phyloP scores from a whole-genome alignment of 2,888 invertebrate genomes.

The Lasiommata megera region DNA sequence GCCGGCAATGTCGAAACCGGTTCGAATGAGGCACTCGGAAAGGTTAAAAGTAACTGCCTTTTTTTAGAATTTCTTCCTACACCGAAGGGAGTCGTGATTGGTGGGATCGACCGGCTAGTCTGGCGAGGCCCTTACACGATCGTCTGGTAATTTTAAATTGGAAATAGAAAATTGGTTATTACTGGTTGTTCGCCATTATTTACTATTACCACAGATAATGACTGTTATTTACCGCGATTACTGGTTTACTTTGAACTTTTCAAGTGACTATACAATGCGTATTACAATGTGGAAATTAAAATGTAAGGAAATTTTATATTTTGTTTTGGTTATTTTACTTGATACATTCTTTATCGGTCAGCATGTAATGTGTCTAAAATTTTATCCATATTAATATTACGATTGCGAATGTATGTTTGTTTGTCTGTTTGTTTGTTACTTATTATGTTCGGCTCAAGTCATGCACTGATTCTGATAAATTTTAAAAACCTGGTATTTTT shows the following conservation, averaged over 20 bases:
- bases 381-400: no score
- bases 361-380: no score
- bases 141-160: conserved; percentile 51
- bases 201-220: conserved; percentile 43
- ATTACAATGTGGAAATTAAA: no score
- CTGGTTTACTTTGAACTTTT: conserved; percentile 35
- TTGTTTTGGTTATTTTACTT: no score
- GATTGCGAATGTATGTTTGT: no score
- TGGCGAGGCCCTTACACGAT: conserved; percentile 35
- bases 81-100: conserved; percentile 37
- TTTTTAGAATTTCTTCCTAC: conserved; percentile 10
- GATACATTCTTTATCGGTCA: no score
- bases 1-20: conserved; percentile 3
- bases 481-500: no score
- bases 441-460: no score
- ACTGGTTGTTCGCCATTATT: conserved; percentile 43
- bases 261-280: conserved; percentile 9
- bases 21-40: conserved; percentile 2
- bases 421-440: no score
- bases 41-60: conserved; percentile 4
- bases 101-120: conserved; percentile 29
- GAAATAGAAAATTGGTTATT: conserved; percentile 56
- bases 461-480: no score
- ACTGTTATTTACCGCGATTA: conserved; percentile 39
- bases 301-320: no score